Evolutionary conservation across 2,888 invertebrate species (phyloP).

Genomic region (Agonopterix subpropinquella): DNA sequence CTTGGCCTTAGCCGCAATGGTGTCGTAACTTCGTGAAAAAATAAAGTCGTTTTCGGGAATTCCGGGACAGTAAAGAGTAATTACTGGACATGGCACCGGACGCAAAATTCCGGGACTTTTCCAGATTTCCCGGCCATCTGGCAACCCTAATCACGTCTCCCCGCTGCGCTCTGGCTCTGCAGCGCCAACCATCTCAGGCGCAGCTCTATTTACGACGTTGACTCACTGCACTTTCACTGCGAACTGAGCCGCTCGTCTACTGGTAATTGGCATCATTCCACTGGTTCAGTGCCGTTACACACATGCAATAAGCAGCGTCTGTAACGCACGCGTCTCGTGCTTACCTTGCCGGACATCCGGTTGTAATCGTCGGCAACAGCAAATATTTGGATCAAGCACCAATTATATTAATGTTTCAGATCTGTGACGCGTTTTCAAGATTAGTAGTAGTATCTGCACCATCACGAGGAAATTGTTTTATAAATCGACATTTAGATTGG

Average conservation of each 20-base stretch:
- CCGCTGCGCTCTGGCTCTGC: not conserved
- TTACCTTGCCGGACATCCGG: conserved; percentile 9
- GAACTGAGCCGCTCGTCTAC: conserved; percentile 46
- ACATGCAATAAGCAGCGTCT: conserved; percentile 11
- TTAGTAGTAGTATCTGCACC: too few relatives aligned
- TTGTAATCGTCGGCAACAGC: conserved; percentile 1
- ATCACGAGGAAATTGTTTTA: too few relatives aligned
- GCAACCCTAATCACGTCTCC: not conserved
- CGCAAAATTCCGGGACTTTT: too few relatives aligned
- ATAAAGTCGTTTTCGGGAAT: too few relatives aligned
- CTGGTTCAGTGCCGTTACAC: conserved; percentile 23
- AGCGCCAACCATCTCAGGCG: conserved; percentile 15
- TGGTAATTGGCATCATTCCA: conserved; percentile 41
- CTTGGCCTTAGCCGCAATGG: too few relatives aligned
- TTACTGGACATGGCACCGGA: too few relatives aligned
- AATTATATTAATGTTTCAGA: not conserved
- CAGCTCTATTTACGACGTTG: conserved; percentile 51
- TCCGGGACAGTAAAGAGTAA: too few relatives aligned
- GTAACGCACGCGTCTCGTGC: conserved; percentile 10
- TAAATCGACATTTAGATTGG: too few relatives aligned
- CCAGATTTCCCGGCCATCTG: too few relatives aligned
- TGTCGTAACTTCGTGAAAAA: too few relatives aligned
- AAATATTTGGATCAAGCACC: conserved; percentile 10
- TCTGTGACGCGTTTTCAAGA: too few relatives aligned
- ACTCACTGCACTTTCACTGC: conserved; percentile 66